These are phyloP conservation scores for Cyclophora albipunctata DNA, from an alignment of 2,888 invertebrate species.

Conservation along the genomic window DNA sequence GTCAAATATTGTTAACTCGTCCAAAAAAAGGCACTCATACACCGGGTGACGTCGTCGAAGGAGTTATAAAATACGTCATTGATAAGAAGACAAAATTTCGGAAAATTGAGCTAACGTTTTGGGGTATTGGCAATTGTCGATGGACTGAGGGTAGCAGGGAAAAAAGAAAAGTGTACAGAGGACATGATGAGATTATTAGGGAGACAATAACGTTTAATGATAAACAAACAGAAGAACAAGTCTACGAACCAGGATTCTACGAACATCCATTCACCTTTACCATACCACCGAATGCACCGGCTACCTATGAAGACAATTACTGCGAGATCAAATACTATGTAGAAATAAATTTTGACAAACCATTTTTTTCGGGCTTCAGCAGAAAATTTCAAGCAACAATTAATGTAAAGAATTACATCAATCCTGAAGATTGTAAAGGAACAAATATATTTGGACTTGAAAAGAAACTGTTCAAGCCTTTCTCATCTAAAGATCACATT, in stretches of 20 bases:
- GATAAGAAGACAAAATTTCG: constrained; percentile 20
- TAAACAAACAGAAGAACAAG: too few species aligned
- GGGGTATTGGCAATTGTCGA: constrained; percentile 23
- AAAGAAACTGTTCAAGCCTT: constrained; percentile 19
- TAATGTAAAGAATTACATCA: constrained; percentile 16
- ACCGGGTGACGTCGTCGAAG: constrained; percentile 20
- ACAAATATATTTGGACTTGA: constrained; percentile 14
- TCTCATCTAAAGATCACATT: constrained; percentile 15
- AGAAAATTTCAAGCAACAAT: constrained; percentile 16
- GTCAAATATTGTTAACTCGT: constrained; percentile 24
- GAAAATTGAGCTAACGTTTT: constrained; percentile 20
- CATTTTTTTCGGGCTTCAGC: constrained; percentile 16
- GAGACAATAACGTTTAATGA: too few species aligned
- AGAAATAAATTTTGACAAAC: constrained; percentile 15
- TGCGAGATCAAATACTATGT: constrained; percentile 21
- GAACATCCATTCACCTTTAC: constrained; percentile 18
- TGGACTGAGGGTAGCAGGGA: constrained; percentile 8
- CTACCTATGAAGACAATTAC: constrained; percentile 16
- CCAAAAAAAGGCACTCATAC: constrained; percentile 15
- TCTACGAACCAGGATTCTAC: constrained; percentile 4
- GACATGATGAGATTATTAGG: too few species aligned
- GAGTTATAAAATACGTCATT: constrained; percentile 23
- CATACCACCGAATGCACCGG: constrained; percentile 23
- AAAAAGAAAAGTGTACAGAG: too few species aligned
- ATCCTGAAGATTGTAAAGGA: constrained; percentile 9